Evolutionary conservation across 2,113 vertebrate species (phyloP).

Genomic region (Tyrannus savana): DNA sequence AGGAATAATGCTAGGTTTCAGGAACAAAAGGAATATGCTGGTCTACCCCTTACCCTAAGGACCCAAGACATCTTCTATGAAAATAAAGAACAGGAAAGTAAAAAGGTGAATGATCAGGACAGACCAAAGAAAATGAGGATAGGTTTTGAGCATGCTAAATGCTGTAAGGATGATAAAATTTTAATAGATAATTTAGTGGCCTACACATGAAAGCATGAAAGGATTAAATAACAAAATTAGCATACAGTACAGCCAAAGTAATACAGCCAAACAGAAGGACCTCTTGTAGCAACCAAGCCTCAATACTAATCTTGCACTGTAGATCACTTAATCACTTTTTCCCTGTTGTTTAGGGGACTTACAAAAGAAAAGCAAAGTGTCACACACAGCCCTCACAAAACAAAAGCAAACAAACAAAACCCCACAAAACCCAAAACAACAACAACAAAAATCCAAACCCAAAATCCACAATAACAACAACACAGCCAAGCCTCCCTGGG

Average conservation of each 20-base stretch:
- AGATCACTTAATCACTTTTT: background rate
- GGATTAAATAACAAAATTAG: background rate
- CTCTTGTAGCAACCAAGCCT: background rate
- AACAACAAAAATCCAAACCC: background rate
- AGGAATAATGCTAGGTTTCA: background rate
- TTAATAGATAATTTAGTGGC: background rate
- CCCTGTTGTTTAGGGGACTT: background rate
- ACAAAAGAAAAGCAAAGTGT: background rate
- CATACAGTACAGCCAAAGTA: background rate
- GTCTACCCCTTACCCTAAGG: background rate
- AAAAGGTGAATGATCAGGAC: conserved; percentile 16
- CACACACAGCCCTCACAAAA: background rate
- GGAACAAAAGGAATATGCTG: background rate
- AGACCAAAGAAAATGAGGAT: background rate
- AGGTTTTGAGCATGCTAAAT: background rate
- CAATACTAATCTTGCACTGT: background rate
- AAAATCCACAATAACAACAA: background rate
- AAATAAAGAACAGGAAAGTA: conserved; percentile 15
- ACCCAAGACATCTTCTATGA: conserved; percentile 14
- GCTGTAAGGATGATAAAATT: background rate
- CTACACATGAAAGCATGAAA: background rate
- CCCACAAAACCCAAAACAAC: background rate
- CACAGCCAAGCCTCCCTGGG: background rate
- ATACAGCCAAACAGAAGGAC: background rate
- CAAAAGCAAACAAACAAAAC: background rate